phyloP scores from a whole-genome alignment of 2,888 invertebrate genomes.

The Eilema caniola region DNA sequence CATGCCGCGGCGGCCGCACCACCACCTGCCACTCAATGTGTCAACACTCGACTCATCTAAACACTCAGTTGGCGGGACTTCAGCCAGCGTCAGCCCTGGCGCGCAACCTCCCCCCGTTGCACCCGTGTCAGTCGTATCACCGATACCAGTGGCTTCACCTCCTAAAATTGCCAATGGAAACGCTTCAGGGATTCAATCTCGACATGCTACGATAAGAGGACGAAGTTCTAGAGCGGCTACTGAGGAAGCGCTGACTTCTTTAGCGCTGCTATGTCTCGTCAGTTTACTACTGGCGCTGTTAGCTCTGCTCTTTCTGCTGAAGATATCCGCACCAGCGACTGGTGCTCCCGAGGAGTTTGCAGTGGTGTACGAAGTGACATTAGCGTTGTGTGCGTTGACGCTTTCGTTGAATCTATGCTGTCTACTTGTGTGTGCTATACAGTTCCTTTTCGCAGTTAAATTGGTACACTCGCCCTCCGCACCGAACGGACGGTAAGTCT shows the following conservation, averaged over 20 bases:
- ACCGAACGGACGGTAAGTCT: conserved; percentile 89
- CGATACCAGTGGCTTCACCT: conserved; percentile 74
- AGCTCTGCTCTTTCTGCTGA: conserved; percentile 94
- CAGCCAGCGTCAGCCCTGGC: conserved; percentile 87
- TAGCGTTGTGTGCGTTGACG: conserved; percentile 95
- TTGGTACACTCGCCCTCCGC: conserved; percentile 95
- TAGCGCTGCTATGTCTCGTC: conserved; percentile 94
- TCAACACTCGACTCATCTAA: conserved; percentile 90
- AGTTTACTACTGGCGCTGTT: conserved; percentile 94
- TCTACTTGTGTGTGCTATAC: conserved; percentile 96
- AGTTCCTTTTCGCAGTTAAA: conserved; percentile 97
- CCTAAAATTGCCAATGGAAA: conserved; percentile 84
- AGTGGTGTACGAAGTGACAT: conserved; percentile 96
- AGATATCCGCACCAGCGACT: conserved; percentile 91
- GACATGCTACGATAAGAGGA: conserved; percentile 69
- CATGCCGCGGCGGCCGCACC: conserved; percentile 87
- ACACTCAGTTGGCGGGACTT: conserved; percentile 88
- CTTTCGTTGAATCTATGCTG: conserved; percentile 96
- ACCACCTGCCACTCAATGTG: conserved; percentile 89
- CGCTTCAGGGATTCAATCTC: conserved; percentile 84
- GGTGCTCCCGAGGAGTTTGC: conserved; percentile 92
- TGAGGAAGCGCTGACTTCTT: conserved; percentile 93
- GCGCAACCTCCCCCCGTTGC: conserved; percentile 66
- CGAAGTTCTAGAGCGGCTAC: conserved; percentile 76
- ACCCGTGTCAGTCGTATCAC: conserved; percentile 65